phyloP scores from a whole-genome alignment of 2,113 vertebrate genomes.

The zebrafish (Danio rerio) region DNA sequence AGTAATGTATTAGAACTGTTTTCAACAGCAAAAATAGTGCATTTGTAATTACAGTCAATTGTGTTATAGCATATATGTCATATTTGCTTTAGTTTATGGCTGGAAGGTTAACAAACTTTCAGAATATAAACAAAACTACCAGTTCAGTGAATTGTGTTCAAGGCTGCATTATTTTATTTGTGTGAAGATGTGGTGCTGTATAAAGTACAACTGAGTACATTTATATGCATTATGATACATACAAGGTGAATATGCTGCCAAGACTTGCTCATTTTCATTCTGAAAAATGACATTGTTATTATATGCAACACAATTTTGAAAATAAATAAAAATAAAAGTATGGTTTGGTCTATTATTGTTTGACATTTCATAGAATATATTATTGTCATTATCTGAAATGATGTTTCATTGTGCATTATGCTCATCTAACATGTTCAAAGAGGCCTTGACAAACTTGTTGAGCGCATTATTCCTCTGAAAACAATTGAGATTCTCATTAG shows the following conservation, averaged over 20 bases:
- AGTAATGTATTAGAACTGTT: not conserved
- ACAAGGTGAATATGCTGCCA: not conserved
- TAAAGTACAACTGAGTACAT: not conserved
- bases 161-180: not conserved
- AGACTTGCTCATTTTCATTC: not conserved
- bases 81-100: not conserved
- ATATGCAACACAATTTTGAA: not conserved
- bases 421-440: constrained; percentile 18
- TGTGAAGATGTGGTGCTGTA: not conserved
- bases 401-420: not conserved
- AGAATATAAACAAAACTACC: not conserved
- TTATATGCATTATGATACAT: not conserved
- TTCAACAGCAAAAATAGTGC: not conserved
- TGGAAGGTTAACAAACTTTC: no score
- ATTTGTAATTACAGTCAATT: not conserved
- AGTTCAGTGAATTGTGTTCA: not conserved
- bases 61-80: not conserved
- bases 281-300: not conserved
- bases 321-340: no score
- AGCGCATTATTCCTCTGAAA: not conserved
- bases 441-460: constrained; percentile 17
- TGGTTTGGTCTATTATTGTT: not conserved
- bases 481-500: constrained; percentile 4
- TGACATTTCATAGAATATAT: not conserved
- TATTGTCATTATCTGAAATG: not conserved